Base-by-base conservation (phyloP, 2,888 invertebrate species). In the Nomada fabriciana region DNA sequence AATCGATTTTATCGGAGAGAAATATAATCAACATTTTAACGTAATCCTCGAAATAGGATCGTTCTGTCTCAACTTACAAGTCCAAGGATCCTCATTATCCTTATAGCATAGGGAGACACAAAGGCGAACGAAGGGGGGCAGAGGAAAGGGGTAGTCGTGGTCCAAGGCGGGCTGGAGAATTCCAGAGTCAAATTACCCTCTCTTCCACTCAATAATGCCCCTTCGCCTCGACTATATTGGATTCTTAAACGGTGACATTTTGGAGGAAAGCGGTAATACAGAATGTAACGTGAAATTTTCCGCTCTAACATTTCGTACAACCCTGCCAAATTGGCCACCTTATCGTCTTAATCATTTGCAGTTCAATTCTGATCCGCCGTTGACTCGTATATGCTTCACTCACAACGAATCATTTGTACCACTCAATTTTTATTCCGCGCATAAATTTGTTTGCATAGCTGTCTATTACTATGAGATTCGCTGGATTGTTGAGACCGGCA, bases 141-240 rank as follows among this genome's bases (percentile, higher is more conserved):
- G 0, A 23, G 42, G n/a, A 65, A 13, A 25, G 20, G 52, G 36
- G 52, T 25, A 47, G 67, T 70, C 55, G 63, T 68, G 60, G 69
- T 70, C 47, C 77, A 73, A 60, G 69, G 50, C 36, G 76, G 80
- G 84, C 83, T 82, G 72, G 61, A 76, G 84, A 84, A 89, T 89
- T 89, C 86, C 80, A 83, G 90, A 90, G 89, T 92, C 92, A 90
- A 90, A 90, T 92, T 92, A 92, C 92, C 86, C 85, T 71, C 83
- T 84, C 83, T 82, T 82, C 59, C 69, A 61, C 64, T 42, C 71
- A 36, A 80, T 63, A 52, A 69, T 55, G 63, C 50, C 73, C 87
- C 85, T 86, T 83, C 80, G 80, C 85, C 86, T 75, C 84, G 80
- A 67, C 88, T 85, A 91, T 92, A 92, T 92, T 91, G 90, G 90